Evolutionary conservation across 2,113 vertebrate species (phyloP).

Genomic region (Nothobranchius kuhntae): DNA sequence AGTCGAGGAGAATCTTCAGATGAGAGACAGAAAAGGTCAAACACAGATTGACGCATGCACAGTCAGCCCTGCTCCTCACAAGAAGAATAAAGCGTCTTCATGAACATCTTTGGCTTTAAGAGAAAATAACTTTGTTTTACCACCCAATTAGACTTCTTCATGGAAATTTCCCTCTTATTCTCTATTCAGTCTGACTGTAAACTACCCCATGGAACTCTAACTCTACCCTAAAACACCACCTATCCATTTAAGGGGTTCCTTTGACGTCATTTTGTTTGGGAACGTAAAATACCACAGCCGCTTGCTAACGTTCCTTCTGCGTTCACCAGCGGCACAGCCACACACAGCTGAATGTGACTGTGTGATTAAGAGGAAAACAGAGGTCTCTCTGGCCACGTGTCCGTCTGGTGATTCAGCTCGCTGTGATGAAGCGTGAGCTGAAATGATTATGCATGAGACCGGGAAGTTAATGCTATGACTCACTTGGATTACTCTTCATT

Average conservation of each 20-base stretch:
- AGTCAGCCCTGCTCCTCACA: too few species aligned
- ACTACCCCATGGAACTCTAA: not conserved
- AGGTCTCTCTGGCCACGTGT: constrained; percentile 54
- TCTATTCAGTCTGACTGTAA: not conserved
- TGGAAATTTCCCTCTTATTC: not conserved
- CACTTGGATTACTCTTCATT: constrained; percentile 48
- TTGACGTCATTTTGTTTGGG: too few species aligned
- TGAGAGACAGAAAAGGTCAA: too few species aligned
- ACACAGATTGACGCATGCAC: too few species aligned
- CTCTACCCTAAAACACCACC: not conserved
- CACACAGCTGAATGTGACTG: not conserved
- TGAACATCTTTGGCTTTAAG: too few species aligned
- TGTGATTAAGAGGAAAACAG: not conserved
- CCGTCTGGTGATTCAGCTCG: constrained; percentile 72
- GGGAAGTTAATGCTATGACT: constrained; percentile 61
- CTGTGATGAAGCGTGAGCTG: constrained; percentile 59
- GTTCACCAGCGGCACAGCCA: too few species aligned
- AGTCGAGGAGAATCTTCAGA: too few species aligned
- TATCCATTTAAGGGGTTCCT: too few species aligned
- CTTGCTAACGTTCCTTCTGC: too few species aligned
- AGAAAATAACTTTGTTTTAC: too few species aligned
- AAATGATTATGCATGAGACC: constrained; percentile 65
- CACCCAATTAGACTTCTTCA: too few species aligned
- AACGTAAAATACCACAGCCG: not conserved
- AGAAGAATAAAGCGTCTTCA: too few species aligned